phyloP scores from a whole-genome alignment of 2,888 invertebrate species.

The Ernsta delagoae region DNA sequence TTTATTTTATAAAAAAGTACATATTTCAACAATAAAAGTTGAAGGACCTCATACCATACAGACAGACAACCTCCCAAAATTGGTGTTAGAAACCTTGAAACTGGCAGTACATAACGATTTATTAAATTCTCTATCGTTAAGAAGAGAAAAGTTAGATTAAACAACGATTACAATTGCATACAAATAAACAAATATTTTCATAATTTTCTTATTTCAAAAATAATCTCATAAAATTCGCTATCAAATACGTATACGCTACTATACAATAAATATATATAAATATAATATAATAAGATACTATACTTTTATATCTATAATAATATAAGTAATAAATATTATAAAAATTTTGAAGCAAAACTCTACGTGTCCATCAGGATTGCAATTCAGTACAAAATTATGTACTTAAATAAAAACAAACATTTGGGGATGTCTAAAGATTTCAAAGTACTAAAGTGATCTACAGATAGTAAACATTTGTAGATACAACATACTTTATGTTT shows the following conservation, averaged over 20 bases:
- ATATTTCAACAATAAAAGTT: conserved; percentile 35
- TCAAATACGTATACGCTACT: conserved; percentile 60
- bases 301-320: conserved; percentile 50
- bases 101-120: conserved; percentile 75
- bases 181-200: conserved; percentile 50
- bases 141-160: conserved; percentile 54
- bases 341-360: conserved; percentile 29
- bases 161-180: conserved; percentile 59
- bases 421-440: too few relatives aligned
- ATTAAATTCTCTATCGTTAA: conserved; percentile 52
- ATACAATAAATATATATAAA: conserved; percentile 62
- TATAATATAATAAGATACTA: conserved; percentile 41
- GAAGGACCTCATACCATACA: conserved; percentile 48
- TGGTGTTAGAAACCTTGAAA: conserved; percentile 78
- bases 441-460: too few relatives aligned
- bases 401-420: too few relatives aligned
- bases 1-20: conserved; percentile 16
- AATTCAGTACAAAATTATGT: not conserved
- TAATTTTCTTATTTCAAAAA: conserved; percentile 55
- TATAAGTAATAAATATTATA: conserved; percentile 44
- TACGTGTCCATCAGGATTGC: conserved; percentile 11
- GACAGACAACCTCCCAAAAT: conserved; percentile 59
- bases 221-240: conserved; percentile 67
- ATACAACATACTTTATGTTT: too few relatives aligned
- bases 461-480: too few relatives aligned